These are phyloP conservation scores for Sebastes nivosus DNA, from an alignment of 2,797 vertebrate genomes.

Conservation along the genomic window DNA sequence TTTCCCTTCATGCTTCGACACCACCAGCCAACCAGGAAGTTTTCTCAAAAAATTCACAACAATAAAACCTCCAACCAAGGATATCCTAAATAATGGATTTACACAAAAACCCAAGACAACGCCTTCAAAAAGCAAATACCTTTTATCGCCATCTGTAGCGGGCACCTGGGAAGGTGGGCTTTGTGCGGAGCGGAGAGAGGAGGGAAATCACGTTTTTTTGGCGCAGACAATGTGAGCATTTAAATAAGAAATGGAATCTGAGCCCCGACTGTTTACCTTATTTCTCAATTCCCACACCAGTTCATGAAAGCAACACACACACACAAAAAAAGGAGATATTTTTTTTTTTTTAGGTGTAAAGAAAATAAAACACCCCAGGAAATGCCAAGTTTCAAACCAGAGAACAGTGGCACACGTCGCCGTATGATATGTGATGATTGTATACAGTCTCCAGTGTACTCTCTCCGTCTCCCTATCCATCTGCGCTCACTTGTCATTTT, in stretches of 20 bases:
- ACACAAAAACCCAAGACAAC: conserved; percentile 77
- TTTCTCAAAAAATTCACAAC: conserved; percentile 74
- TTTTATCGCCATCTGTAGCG: conserved; percentile 79
- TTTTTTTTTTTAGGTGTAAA: conserved; percentile 23
- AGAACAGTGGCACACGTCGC: neutral
- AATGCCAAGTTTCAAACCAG: conserved; percentile 29
- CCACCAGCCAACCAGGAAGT: conserved; percentile 60
- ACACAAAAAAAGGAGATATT: conserved; percentile 29
- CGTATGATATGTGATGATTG: conserved; percentile 35
- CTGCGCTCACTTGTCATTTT: conserved; percentile 20
- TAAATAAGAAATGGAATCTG: conserved; percentile 80
- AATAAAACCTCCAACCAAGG: conserved; percentile 73
- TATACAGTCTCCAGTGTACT: conserved; percentile 25
- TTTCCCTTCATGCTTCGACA: conserved; percentile 21
- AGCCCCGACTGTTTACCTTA: conserved; percentile 72
- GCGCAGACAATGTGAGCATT: conserved; percentile 79
- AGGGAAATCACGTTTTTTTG: conserved; percentile 80
- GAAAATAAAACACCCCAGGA: conserved; percentile 13
- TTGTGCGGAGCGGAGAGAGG: conserved; percentile 74
- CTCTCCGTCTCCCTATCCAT: neutral
- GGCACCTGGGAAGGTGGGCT: conserved; percentile 77
- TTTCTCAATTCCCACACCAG: conserved; percentile 69
- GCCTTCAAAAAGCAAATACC: conserved; percentile 78
- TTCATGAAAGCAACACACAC: conserved; percentile 45
- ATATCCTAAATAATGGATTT: conserved; percentile 81